phyloP scores from a whole-genome alignment of 1,140 invertebrate genomes.

The Drosophila equinoxialis region DNA sequence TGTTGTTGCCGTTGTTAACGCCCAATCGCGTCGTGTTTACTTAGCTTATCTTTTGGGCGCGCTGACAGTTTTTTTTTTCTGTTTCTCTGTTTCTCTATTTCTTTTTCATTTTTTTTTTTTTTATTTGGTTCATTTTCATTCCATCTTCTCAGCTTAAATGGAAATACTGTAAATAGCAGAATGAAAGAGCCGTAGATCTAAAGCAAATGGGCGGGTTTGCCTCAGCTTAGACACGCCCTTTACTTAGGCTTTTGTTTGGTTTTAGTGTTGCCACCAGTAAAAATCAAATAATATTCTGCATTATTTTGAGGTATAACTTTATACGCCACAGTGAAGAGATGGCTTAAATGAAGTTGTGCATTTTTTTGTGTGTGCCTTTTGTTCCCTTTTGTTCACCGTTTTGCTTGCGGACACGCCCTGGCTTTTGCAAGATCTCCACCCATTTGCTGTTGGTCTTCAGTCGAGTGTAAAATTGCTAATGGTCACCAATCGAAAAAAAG shows the following conservation, averaged over 20 bases:
- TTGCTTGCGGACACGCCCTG: constrained; percentile 21
- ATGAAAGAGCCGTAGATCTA: constrained; percentile 30
- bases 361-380: too few relatives aligned
- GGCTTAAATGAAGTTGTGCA: constrained; percentile 24
- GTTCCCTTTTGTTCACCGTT: constrained; percentile 9
- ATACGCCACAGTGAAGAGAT: not conserved
- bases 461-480: constrained; percentile 78
- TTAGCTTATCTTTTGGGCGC: constrained; percentile 54
- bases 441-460: constrained; percentile 55
- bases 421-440: constrained; percentile 33
- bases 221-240: constrained; percentile 42
- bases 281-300: constrained; percentile 18
- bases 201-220: constrained; percentile 46
- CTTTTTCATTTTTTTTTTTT: not conserved
- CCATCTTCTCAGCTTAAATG: constrained; percentile 19
- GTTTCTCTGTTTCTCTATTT: too few relatives aligned
- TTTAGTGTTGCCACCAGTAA: not conserved
- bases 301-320: constrained; percentile 13
- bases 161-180: constrained; percentile 38
- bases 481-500: constrained; percentile 47
- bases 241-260: constrained; percentile 32
- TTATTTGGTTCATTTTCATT: constrained; percentile 1
- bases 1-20: constrained; percentile 46
- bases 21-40: constrained; percentile 57
- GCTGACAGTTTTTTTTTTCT: constrained; percentile 48